Evolutionary conservation across 2,113 vertebrate genomes (phyloP).

Genomic region (Cebidichthys violaceus): DNA sequence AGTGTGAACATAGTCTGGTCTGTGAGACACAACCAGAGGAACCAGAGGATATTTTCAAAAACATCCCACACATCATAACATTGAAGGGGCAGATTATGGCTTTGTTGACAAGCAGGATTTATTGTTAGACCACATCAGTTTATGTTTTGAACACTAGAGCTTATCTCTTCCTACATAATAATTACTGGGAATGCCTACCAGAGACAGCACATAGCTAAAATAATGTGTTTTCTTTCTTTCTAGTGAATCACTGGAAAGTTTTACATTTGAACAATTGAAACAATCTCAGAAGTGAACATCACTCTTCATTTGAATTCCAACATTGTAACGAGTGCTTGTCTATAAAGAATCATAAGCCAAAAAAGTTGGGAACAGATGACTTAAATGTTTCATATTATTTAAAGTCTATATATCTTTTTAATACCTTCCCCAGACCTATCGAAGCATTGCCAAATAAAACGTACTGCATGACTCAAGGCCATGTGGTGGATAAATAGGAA

Average conservation of each 20-base stretch:
- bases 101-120: slow-evolving; percentile 31
- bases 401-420: no score
- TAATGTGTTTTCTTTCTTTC: neutral
- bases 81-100: slow-evolving; percentile 49
- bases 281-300: neutral
- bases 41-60: slow-evolving; percentile 18
- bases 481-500: neutral
- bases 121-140: slow-evolving; percentile 13
- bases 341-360: neutral
- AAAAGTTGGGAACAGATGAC: neutral
- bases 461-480: no score
- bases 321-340: neutral
- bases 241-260: neutral
- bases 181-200: neutral
- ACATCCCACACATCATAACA: slow-evolving; percentile 21
- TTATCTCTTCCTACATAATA: neutral
- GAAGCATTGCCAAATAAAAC: no score
- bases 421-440: neutral
- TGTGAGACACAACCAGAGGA: slow-evolving; percentile 9
- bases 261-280: neutral
- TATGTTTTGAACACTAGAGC: neutral
- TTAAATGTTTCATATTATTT: neutral
- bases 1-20: slow-evolving; percentile 16
- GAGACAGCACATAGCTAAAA: neutral
- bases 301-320: neutral